These are phyloP conservation scores for Macrotus californicus DNA, from an alignment of 2,113 vertebrate genomes.

Conservation along the genomic window DNA sequence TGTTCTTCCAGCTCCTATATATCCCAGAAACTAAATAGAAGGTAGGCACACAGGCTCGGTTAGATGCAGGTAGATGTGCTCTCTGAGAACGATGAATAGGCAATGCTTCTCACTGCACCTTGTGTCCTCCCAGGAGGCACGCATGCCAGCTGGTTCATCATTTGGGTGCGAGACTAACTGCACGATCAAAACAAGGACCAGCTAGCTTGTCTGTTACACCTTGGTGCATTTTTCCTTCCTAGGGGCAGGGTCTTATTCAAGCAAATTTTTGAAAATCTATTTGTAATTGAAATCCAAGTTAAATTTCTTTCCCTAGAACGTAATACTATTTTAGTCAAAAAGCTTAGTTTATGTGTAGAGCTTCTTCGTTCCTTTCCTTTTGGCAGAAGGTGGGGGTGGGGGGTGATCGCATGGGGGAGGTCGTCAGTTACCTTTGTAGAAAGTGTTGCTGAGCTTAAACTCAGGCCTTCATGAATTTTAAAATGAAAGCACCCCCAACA, in stretches of 20 bases:
- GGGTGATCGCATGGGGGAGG: background rate
- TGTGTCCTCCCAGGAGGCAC: background rate
- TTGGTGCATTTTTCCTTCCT: background rate
- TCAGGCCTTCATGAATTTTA: constrained; percentile 57
- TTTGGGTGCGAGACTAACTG: background rate
- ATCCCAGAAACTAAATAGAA: background rate
- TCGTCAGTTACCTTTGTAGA: constrained; percentile 46
- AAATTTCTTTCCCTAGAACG: constrained; percentile 28
- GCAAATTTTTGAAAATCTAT: constrained; percentile 17
- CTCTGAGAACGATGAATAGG: background rate
- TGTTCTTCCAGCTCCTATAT: background rate
- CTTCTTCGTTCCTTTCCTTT: background rate
- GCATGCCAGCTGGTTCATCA: rapidly evolving
- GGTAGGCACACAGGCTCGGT: background rate
- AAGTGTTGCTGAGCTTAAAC: constrained; percentile 37
- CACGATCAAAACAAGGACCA: background rate
- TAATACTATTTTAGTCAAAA: background rate
- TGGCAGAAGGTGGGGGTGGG: too few species aligned
- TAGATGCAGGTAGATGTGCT: background rate
- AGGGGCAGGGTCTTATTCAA: background rate
- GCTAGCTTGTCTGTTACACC: background rate
- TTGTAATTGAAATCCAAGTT: constrained; percentile 39
- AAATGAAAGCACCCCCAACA: constrained; percentile 41
- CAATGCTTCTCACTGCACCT: background rate
- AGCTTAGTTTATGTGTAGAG: constrained; percentile 39